phyloP scores from a whole-genome alignment of 2,113 vertebrate genomes.

The Machaerirhynchus nigripectus region DNA sequence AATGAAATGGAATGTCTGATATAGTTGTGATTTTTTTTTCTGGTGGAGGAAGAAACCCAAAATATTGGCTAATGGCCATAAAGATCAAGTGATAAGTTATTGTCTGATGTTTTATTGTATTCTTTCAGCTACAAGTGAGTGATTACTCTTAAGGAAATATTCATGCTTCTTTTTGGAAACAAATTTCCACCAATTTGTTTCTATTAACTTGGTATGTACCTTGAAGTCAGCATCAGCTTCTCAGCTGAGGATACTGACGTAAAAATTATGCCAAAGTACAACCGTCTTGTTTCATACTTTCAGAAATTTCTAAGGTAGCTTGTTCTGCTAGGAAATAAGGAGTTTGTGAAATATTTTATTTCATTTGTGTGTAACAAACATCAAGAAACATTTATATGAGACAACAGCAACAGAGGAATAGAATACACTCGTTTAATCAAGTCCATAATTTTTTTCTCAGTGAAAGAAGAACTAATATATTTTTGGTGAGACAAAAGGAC shows the following conservation, averaged over 20 bases:
- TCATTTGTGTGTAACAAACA: neutral
- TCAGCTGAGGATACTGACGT: neutral
- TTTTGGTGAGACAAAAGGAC: neutral
- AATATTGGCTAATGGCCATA: neutral
- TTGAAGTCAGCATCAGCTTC: neutral
- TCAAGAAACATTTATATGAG: neutral
- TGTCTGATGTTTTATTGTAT: neutral
- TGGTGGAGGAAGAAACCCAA: neutral
- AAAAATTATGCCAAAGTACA: neutral
- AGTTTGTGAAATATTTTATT: neutral
- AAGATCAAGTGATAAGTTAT: neutral
- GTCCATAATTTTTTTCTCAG: neutral
- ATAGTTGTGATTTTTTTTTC: neutral
- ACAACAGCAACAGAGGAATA: neutral
- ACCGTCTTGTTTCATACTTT: neutral
- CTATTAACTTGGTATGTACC: neutral
- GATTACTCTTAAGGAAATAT: neutral
- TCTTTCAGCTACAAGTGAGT: neutral
- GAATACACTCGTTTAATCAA: neutral
- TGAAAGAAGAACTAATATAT: neutral
- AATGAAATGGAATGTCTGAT: neutral
- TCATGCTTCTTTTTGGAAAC: neutral
- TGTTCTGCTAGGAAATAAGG: neutral
- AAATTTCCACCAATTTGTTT: neutral
- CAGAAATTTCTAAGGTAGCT: neutral